These are phyloP conservation scores for Gymnobelideus leadbeateri DNA, from an alignment of 2,113 vertebrate genomes.

Conservation along the genomic window DNA sequence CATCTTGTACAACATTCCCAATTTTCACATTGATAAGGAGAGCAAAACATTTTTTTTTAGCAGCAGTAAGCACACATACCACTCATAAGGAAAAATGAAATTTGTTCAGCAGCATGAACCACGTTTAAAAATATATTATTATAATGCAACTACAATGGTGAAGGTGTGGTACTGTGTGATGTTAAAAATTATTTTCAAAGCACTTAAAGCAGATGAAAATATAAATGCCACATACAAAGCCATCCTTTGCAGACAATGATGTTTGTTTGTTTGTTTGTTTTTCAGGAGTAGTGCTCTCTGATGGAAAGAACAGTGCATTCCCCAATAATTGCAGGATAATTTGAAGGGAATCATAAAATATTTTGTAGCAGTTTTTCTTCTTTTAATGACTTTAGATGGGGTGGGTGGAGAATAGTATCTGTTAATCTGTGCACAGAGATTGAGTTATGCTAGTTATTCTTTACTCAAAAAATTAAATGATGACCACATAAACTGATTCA, in stretches of 20 bases:
- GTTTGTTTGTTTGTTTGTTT: too few species aligned
- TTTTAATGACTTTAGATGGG: conserved; percentile 2
- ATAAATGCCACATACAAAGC: background rate
- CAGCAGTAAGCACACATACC: background rate
- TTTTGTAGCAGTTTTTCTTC: conserved; percentile 25
- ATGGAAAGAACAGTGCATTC: background rate
- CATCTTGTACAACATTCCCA: background rate
- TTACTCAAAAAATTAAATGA: background rate
- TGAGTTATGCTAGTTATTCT: background rate
- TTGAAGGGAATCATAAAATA: background rate
- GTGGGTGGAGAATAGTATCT: background rate
- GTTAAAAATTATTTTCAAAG: conserved; percentile 6
- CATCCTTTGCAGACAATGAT: conserved; percentile 9
- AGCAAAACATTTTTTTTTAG: background rate
- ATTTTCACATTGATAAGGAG: background rate
- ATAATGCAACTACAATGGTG: background rate
- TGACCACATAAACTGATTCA: background rate
- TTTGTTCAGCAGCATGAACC: background rate
- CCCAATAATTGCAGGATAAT: conserved; percentile 39
- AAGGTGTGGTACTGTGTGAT: background rate
- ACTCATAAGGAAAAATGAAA: background rate
- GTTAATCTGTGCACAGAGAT: background rate
- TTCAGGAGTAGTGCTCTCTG: conserved; percentile 11
- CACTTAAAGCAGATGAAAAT: conserved; percentile 14
- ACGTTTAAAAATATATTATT: background rate